Conservation (phyloP, 2,888 invertebrate species). For the Cotesia congregata region DNA sequence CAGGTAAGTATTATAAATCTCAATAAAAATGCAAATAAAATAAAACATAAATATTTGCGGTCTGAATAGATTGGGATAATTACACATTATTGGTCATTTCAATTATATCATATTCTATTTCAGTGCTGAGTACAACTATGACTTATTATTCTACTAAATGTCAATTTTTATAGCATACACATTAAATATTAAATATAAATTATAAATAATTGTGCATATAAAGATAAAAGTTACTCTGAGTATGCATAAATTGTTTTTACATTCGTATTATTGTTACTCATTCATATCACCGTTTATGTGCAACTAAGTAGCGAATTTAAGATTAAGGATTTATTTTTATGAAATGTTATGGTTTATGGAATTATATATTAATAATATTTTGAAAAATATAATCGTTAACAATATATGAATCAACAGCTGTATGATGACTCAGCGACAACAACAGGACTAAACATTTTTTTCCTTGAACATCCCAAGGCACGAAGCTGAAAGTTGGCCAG, state of each 20-base stretch:
- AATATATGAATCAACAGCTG: constrained; percentile 54
- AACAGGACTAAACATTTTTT: constrained; percentile 33
- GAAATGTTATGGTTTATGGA: constrained; percentile 7
- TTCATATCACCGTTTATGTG: background rate
- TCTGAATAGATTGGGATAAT: background rate
- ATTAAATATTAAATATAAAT: no score
- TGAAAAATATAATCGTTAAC: constrained; percentile 41
- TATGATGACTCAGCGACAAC: constrained; percentile 49
- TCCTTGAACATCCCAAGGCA: constrained; percentile 15
- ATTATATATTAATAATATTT: constrained; percentile 36
- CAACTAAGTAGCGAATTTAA: background rate
- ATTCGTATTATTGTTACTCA: background rate
- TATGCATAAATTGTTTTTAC: background rate
- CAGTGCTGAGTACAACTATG: background rate
- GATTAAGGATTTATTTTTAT: background rate
- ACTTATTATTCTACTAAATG: background rate
- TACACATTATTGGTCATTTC: background rate
- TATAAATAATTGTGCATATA: no score
- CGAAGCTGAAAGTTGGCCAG: constrained; percentile 23
- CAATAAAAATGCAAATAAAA: background rate
- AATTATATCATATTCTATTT: background rate
- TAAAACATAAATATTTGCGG: background rate
- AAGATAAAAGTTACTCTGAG: no score
- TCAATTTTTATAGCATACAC: no score
- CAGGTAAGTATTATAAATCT: background rate